These are phyloP conservation scores for Apis laboriosa DNA, from an alignment of 1,140 invertebrate species.

Conservation along the genomic window DNA sequence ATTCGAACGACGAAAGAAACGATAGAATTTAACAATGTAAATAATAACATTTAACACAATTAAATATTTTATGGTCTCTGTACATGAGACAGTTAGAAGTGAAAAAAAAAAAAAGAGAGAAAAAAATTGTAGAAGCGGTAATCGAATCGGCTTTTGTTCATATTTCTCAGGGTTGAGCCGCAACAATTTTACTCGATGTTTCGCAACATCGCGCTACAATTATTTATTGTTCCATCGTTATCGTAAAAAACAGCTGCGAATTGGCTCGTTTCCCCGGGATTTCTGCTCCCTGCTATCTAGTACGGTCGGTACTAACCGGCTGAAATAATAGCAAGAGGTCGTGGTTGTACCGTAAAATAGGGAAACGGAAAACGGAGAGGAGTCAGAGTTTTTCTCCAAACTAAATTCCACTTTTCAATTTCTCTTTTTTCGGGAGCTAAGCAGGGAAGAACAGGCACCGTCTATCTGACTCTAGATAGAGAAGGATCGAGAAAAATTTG, in stretches of 20 bases:
- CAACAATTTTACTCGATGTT: neutral
- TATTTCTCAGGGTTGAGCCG: neutral
- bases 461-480: neutral
- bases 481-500: neutral
- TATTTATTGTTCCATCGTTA: neutral
- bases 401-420: neutral
- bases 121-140: no score
- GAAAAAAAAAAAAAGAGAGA: no score
- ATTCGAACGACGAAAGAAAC: no score
- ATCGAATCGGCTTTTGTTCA: neutral
- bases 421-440: no score
- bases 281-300: conserved; percentile 11
- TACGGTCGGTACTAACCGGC: conserved; percentile 20
- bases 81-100: no score
- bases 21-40: no score
- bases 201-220: neutral
- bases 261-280: conserved; percentile 28
- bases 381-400: conserved; percentile 17
- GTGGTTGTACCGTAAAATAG: neutral
- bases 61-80: no score
- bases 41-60: no score
- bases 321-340: conserved; percentile 52
- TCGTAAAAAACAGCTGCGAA: conserved; percentile 28
- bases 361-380: conserved; percentile 5
- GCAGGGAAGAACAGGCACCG: neutral